phyloP scores from a whole-genome alignment of 2,113 vertebrate species.

The Steatornis caripensis region DNA sequence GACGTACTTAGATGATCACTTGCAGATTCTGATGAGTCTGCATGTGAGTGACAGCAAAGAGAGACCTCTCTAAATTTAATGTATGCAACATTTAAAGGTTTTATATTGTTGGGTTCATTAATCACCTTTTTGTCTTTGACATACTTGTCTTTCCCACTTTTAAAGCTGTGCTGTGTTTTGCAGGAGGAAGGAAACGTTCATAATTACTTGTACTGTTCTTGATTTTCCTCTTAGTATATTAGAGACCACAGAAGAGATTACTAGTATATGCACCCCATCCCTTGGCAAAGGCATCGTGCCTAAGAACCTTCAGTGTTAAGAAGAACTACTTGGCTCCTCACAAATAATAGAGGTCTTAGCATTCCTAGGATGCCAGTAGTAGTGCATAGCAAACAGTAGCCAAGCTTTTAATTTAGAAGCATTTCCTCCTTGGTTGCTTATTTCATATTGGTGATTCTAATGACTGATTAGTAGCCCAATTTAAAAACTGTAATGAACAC shows the following conservation, averaged over 20 bases:
- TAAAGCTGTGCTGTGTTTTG: background rate
- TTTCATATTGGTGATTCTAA: background rate
- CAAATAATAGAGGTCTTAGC: background rate
- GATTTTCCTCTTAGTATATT: background rate
- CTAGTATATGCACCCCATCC: background rate
- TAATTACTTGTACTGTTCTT: background rate
- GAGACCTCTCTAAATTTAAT: background rate
- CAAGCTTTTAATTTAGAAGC: background rate
- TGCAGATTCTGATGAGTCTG: background rate
- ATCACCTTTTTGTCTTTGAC: background rate
- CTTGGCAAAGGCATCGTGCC: background rate
- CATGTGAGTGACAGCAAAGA: background rate
- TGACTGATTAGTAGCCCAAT: background rate
- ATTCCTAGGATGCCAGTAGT: background rate
- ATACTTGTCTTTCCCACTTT: background rate
- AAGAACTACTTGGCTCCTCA: background rate
- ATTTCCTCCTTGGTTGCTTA: background rate
- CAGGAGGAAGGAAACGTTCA: background rate
- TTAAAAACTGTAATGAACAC: background rate
- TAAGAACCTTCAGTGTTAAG: background rate
- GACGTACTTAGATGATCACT: background rate
- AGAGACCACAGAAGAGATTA: background rate
- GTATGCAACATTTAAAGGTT: background rate
- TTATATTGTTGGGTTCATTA: accelerated
- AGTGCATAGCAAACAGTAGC: background rate